These are phyloP conservation scores for Oceanites oceanicus DNA, from an alignment of 2,113 vertebrate genomes.

Conservation along the genomic window DNA sequence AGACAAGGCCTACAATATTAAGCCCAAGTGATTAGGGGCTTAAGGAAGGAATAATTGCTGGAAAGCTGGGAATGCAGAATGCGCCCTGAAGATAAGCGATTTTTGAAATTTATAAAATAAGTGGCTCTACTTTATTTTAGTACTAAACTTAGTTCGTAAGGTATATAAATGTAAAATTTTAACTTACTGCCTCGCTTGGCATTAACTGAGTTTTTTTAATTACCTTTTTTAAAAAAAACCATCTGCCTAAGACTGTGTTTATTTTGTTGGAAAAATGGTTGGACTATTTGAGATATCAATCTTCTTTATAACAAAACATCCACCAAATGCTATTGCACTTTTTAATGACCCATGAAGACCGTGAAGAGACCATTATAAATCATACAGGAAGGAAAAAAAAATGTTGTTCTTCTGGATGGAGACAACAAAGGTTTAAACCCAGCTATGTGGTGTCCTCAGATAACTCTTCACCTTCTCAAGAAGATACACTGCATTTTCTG, in stretches of 20 bases:
- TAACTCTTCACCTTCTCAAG: background rate
- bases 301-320: background rate
- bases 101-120: background rate
- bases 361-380: slow-evolving; percentile 1
- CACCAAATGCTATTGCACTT: background rate
- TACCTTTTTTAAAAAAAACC: background rate
- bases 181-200: background rate
- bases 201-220: background rate
- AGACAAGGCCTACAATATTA: background rate
- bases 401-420: background rate
- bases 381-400: background rate
- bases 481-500: background rate
- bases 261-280: background rate
- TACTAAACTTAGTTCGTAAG: background rate
- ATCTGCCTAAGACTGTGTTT: background rate
- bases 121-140: background rate
- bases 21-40: background rate
- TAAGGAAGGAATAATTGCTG: background rate
- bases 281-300: background rate
- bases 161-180: background rate
- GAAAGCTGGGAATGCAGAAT: background rate
- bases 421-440: background rate
- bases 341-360: slow-evolving; percentile 38
- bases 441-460: background rate
- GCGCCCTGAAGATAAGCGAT: background rate